These are phyloP conservation scores for Petrolisthes cinctipes DNA, from an alignment of 2,888 invertebrate species.

Conservation along the genomic window DNA sequence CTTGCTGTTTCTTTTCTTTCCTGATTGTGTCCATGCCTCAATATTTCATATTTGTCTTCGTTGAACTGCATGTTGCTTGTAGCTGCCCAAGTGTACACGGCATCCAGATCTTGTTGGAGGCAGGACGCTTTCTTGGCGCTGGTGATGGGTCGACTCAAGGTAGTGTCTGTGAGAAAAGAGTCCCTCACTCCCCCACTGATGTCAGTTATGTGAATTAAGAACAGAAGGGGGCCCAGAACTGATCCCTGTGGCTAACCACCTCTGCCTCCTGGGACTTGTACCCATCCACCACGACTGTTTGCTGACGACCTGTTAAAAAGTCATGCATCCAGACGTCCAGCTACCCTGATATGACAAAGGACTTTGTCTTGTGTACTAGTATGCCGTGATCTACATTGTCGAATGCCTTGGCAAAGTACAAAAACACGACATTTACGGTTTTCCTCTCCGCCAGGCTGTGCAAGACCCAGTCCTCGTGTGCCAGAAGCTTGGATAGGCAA, in stretches of 20 bases:
- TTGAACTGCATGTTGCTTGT: constrained; percentile 2
- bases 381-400: too few species aligned
- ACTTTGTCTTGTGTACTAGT: too few species aligned
- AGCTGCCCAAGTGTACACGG: constrained; percentile 28
- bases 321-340: constrained; percentile 3
- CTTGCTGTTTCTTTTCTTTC: neutral
- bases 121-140: neutral
- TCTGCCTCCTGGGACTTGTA: neutral
- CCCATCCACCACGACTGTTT: neutral
- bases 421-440: too few species aligned
- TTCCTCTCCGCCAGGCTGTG: too few species aligned
- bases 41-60: constrained; percentile 11
- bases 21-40: neutral
- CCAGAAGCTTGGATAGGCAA: too few species aligned
- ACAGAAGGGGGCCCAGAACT: neutral
- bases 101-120: constrained; percentile 20
- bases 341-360: too few species aligned
- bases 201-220: neutral
- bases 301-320: neutral
- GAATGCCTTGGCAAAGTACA: too few species aligned
- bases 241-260: constrained; percentile 13
- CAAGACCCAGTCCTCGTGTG: too few species aligned
- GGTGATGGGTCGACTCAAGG: neutral
- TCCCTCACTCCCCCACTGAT: neutral
- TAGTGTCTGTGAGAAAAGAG: neutral